Evolutionary conservation across 2,113 vertebrate species (phyloP), one percentile per base, ranked within the genome.

Genomic region (Gavia stellata): DNA sequence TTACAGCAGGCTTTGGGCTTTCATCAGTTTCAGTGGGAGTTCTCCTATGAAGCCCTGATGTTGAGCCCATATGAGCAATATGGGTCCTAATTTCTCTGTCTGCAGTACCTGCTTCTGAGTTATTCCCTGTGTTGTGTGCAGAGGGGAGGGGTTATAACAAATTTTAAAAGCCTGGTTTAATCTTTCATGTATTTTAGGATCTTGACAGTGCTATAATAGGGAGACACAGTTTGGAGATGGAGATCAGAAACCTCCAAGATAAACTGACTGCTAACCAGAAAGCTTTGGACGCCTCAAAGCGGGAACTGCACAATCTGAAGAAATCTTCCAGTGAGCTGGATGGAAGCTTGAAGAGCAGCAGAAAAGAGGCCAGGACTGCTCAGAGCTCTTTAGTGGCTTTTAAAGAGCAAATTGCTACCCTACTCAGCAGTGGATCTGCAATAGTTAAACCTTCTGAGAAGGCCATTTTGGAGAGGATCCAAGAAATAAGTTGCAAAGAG

Each of bases 301-400:
- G 92, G 86, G 98, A 99, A 86, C 92, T 98, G 31, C 59, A 38
- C 13, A 92, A 95, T 83, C 81, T 98, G 94, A 98, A 98, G 96
- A 98, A 97, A 79, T 97, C 96, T 61, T 98, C 97, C 28, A 81
- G 90, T 26, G 98, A 99, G 65, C 73, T 99, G 63, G 98, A 98
- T 70, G 88, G 79, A 75, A 98, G 68, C 42, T 79, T 99, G 53
- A 97, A 95, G 77, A 95, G 38, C 34, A 98, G 97, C 58, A 96
- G 94, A 83, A 96, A 97, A 24, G 98, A 98, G 58, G 96, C 96
- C 12, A 95, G 84, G 50, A 96, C 86, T 31, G 91, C 94, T 33
- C 97, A 97, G 49, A 97, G 53, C 23, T 96, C 96, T 56, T 92
- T 96, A 25, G 79, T 97, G 67, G 68, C 78, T 47, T 99, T 99